Evolutionary conservation across 2,797 vertebrate species (phyloP).

Genomic region (Champsocephalus gunnari): DNA sequence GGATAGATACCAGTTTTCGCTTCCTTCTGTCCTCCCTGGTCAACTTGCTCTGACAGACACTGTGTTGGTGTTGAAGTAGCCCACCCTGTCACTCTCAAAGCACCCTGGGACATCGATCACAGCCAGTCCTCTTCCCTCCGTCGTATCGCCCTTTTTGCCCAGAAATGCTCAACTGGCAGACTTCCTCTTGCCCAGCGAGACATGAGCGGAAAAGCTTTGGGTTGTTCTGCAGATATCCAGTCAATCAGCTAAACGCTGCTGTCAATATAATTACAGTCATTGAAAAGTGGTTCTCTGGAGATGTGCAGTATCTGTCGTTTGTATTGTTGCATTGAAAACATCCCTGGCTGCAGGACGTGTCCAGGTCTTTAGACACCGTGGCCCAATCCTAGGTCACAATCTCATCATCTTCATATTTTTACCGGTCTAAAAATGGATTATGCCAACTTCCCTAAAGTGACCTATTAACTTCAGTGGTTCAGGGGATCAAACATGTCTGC

Average conservation of each 20-base stretch:
- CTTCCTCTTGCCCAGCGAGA: constrained; percentile 41
- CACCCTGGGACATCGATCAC: constrained; percentile 44
- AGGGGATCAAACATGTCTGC: not conserved
- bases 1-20: not conserved
- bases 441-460: not conserved
- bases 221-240: constrained; percentile 13
- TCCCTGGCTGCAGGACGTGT: not conserved
- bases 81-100: constrained; percentile 55
- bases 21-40: constrained; percentile 1
- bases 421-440: not conserved
- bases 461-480: not conserved
- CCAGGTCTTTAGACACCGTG: not conserved
- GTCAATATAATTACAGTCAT: constrained; percentile 4
- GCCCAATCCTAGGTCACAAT: not conserved
- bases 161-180: constrained; percentile 51
- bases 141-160: not conserved
- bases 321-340: not conserved
- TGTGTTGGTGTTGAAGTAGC: constrained; percentile 45
- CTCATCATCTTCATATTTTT: not conserved
- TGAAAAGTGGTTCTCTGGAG: not conserved
- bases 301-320: constrained; percentile 10
- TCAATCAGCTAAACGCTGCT: constrained; percentile 5
- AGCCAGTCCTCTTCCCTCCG: constrained; percentile 15
- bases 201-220: constrained; percentile 12
- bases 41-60: constrained; percentile 37